Conservation (phyloP, 2,797 vertebrate species). For the Coilia nasus region DNA sequence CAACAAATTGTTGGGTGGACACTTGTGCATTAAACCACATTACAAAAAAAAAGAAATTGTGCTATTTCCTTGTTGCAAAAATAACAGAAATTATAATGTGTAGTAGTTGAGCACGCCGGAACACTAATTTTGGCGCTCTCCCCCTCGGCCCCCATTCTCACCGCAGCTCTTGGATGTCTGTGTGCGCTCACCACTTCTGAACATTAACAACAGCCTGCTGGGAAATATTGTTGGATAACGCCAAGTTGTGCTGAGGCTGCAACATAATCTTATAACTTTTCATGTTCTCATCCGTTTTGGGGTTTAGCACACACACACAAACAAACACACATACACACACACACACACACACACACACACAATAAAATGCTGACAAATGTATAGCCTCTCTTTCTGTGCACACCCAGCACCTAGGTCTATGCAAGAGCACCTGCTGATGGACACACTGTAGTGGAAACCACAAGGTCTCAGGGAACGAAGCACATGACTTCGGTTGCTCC, state of each 20-base stretch:
- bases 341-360: background rate
- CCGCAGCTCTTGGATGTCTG: background rate
- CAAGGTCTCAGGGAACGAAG: background rate
- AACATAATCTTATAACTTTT: background rate
- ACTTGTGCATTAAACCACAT: conserved; percentile 9
- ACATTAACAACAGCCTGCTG: background rate
- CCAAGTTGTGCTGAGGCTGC: background rate
- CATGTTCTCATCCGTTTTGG: background rate
- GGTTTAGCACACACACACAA: background rate
- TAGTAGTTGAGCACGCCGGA: background rate
- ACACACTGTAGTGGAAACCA: background rate
- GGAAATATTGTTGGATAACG: background rate
- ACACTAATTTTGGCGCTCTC: background rate
- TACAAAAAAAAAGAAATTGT: background rate
- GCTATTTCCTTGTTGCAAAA: background rate
- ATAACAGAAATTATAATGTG: background rate
- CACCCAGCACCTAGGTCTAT: background rate
- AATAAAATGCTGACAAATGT: background rate
- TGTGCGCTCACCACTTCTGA: background rate
- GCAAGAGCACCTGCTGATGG: background rate
- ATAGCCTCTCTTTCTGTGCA: background rate
- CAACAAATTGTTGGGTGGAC: conserved; percentile 27
- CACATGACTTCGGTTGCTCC: background rate
- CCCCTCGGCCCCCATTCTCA: background rate
- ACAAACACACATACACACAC: background rate